Percentiles rank a stretch among this genome's conserved stretches.
These are phyloP conservation scores for Chrysomela aeneicollis DNA, from an alignment of 2,888 invertebrate genomes.

Conservation along the genomic window DNA sequence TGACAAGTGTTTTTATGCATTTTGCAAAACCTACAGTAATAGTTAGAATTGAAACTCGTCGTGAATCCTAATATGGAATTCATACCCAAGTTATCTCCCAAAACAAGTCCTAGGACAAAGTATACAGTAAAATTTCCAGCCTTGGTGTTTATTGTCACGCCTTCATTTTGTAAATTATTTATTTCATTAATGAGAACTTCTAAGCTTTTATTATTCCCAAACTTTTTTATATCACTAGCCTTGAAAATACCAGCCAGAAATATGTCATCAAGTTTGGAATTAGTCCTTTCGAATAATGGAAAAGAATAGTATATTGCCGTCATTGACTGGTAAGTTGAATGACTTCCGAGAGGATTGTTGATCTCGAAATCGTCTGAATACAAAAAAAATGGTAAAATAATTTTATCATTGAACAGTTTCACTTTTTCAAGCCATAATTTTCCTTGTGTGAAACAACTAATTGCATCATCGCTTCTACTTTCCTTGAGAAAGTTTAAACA, in stretches of 20 bases:
- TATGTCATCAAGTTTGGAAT: neutral
- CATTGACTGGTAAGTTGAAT: neutral
- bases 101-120: neutral
- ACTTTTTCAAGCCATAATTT: too few relatives aligned
- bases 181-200: too few relatives aligned
- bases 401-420: too few relatives aligned
- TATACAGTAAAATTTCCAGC: neutral
- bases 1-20: neutral
- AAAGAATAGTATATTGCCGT: neutral
- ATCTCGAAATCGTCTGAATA: too few relatives aligned
- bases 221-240: neutral
- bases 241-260: neutral
- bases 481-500: too few relatives aligned
- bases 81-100: neutral
- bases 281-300: neutral
- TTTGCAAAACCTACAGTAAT: conserved; percentile 5
- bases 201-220: too few relatives aligned
- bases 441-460: too few relatives aligned
- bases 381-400: too few relatives aligned
- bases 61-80: neutral
- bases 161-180: neutral
- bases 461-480: too few relatives aligned
- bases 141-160: neutral
- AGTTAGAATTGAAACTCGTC: neutral
- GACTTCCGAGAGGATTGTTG: neutral